Evolutionary conservation across 2,888 invertebrate genomes (phyloP).

Genomic region (Mythimna vitellina): DNA sequence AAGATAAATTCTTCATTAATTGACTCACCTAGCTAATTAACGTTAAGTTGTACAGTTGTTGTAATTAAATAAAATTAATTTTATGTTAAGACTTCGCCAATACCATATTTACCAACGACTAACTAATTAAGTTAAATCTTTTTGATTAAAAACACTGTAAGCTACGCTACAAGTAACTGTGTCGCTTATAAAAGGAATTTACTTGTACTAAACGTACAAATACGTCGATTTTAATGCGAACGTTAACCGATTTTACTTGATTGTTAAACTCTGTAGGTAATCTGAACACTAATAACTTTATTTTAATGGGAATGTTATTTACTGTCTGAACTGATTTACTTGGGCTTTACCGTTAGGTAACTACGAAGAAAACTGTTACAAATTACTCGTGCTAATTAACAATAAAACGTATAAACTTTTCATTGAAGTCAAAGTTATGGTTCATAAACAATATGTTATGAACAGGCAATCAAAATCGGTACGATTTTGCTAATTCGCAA

Average conservation of each 20-base stretch:
- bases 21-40: constrained; percentile 36
- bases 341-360: constrained; percentile 60
- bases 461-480: constrained; percentile 54
- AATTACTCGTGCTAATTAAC: constrained; percentile 41
- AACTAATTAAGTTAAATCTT: constrained; percentile 30
- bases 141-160: constrained; percentile 16
- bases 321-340: constrained; percentile 63
- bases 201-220: constrained; percentile 30
- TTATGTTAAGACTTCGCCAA: constrained; percentile 14
- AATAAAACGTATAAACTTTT: constrained; percentile 33
- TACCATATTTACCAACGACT: constrained; percentile 13
- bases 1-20: constrained; percentile 44
- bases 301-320: constrained; percentile 65
- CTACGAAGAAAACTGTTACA: constrained; percentile 37
- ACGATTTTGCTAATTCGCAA: constrained; percentile 46
- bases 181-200: constrained; percentile 16
- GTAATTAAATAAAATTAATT: constrained; percentile 32
- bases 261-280: constrained; percentile 62
- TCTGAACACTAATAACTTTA: constrained; percentile 65
- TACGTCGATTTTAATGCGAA: constrained; percentile 49
- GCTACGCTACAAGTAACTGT: constrained; percentile 2
- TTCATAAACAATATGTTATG: constrained; percentile 62
- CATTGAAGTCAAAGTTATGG: constrained; percentile 38
- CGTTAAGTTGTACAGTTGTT: constrained; percentile 32
- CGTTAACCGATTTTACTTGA: constrained; percentile 71